Evolutionary conservation across 2,888 invertebrate genomes (phyloP), one percentile per base, ranked within the genome.

Genomic region (Stenodema calcarata): DNA sequence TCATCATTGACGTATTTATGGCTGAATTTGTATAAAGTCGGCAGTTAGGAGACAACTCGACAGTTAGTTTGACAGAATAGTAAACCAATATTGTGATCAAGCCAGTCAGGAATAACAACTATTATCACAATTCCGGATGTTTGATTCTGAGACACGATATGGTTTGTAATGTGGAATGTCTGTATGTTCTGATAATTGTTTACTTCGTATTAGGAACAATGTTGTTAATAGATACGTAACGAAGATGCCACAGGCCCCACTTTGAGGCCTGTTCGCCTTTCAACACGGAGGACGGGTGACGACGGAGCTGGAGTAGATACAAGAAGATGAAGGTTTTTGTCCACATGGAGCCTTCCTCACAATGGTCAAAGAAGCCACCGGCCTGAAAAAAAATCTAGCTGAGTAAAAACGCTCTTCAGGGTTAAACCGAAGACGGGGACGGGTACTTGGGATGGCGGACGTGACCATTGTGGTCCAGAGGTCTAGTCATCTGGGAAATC

Each of bases 341-440:
- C 35, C 73, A 73, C 73, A 73, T 41, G 73, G 73, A 35, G 73
- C 35, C 73, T 73, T 73, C 18, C 73, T 62, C 35, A 73, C 73
- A 73, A 73, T 73, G 73, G 73, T 30, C 62, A 62, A 62, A 73
- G 73, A 73, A 73, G 73, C 73, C 73, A 73, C 73, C 73, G 73
- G 30, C 73, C 41, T 30, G 70, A 70, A 73, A 73, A 73, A 73
- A 73, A 73, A 35, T 35, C 30, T 16, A 41, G 7, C 30, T 7
- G 35, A 41, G 41, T 41, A 73, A 73, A 73, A 73, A 73, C 73
- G 73, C 41, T 73, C 35, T 73, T 18, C 73, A 73, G 73, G 73
- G 73, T 41, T 73, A 73, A 73, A 30, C 73, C 41, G 35, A n/a
- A 73, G 23, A 12, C 6, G 62, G 23, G 62, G 62, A 23, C 18